Conservation (phyloP, 1,140 invertebrate genomes). For the Stratiolaelaps scimitus region DNA sequence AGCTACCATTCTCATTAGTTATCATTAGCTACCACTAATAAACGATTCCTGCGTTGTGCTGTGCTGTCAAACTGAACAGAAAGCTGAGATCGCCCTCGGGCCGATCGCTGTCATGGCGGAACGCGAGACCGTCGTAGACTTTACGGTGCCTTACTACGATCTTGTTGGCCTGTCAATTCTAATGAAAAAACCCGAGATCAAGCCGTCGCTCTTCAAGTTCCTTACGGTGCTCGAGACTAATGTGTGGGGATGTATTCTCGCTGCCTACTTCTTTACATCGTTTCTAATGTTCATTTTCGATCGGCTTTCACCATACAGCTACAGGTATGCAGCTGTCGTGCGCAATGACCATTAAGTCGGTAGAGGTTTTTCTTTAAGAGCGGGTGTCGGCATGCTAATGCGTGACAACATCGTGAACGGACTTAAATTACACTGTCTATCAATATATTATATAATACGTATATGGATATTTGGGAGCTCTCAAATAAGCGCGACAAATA, state of each 20-base stretch:
- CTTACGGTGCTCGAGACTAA: constrained; percentile 86
- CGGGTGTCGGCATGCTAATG: too few species aligned
- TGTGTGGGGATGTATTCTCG: constrained; percentile 90
- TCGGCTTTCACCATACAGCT: constrained; percentile 87
- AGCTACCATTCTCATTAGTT: neutral
- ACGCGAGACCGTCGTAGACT: constrained; percentile 82
- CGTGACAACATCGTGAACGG: too few species aligned
- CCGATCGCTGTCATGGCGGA: constrained; percentile 85
- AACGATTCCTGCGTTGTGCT: constrained; percentile 27
- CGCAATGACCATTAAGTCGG: too few species aligned
- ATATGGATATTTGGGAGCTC: too few species aligned
- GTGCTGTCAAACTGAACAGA: constrained; percentile 41
- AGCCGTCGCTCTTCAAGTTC: constrained; percentile 88
- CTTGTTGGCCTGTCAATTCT: constrained; percentile 83
- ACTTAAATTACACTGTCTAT: too few species aligned
- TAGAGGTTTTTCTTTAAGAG: too few species aligned
- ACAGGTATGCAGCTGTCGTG: constrained; percentile 40
- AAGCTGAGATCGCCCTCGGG: constrained; percentile 74
- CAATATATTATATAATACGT: too few species aligned
- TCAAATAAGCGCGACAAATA: too few species aligned
- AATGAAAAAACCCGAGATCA: constrained; percentile 62
- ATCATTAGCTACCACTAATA: neutral
- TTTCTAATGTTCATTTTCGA: constrained; percentile 91
- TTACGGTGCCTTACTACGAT: constrained; percentile 89
- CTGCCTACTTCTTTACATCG: constrained; percentile 77